These are phyloP conservation scores for Stenchaetothrips biformis DNA, from an alignment of 2,888 invertebrate genomes.

Conservation along the genomic window DNA sequence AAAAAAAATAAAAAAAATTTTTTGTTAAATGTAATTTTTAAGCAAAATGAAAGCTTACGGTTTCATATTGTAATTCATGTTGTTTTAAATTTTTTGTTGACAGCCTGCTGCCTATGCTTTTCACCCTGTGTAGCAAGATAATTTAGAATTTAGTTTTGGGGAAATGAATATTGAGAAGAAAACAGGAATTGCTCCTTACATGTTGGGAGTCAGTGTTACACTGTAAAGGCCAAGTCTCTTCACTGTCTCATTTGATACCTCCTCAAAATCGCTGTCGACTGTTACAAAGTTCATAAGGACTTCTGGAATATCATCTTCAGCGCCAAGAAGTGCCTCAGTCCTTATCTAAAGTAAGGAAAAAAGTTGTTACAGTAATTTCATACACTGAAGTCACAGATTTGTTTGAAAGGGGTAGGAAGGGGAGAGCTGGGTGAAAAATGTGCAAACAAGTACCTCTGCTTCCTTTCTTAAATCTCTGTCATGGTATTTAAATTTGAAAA, in stretches of 20 bases:
- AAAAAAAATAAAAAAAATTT: conserved; percentile 38
- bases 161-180: background rate
- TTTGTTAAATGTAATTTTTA: conserved; percentile 33
- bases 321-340: background rate
- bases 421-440: background rate
- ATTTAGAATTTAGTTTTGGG: background rate
- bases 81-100: background rate
- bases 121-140: background rate
- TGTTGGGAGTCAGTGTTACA: background rate
- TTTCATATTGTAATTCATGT: background rate
- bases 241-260: background rate
- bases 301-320: conserved; percentile 8
- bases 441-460: background rate
- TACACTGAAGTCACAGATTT: background rate
- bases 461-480: background rate
- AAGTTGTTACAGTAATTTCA: background rate
- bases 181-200: background rate
- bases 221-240: background rate
- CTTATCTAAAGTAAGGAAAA: background rate
- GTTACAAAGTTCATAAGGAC: background rate
- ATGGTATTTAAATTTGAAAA: background rate
- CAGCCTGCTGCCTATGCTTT: background rate
- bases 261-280: conserved; percentile 5
- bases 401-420: background rate
- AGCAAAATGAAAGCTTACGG: background rate